Percentiles rank a stretch among this genome's conserved stretches.
Evolutionary conservation across 2,888 invertebrate genomes (phyloP).

Genomic region (Rhingia campestris): DNA sequence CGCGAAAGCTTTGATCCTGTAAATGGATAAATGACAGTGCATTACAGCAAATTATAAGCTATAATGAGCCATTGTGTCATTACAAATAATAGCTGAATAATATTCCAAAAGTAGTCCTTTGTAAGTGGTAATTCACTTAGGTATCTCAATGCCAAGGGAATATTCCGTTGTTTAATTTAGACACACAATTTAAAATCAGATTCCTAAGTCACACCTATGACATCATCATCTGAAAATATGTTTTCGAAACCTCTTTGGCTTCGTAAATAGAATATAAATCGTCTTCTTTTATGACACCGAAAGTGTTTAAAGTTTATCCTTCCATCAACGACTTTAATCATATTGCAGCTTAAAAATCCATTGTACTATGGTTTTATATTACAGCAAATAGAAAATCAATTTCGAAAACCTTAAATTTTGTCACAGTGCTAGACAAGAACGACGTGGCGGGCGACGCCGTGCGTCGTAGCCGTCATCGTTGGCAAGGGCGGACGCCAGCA

Average conservation of each 20-base stretch:
- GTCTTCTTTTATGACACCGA: slow-evolving; percentile 8
- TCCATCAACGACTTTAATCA: slow-evolving; percentile 57
- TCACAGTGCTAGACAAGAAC: slow-evolving; percentile 60
- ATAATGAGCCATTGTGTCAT: slow-evolving; percentile 50
- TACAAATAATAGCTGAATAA: neutral
- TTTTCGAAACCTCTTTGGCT: slow-evolving; percentile 5
- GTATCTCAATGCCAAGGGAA: slow-evolving; percentile 6
- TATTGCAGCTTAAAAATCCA: slow-evolving; percentile 57
- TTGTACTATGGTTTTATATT: slow-evolving; percentile 47
- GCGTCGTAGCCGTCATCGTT: neutral
- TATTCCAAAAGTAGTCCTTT: slow-evolving; percentile 4
- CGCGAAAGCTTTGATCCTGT: slow-evolving; percentile 57
- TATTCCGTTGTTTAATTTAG: no score
- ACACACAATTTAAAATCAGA: no score
- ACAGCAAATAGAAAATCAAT: slow-evolving; percentile 73
- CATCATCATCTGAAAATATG: neutral
- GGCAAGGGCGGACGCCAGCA: slow-evolving; percentile 46
- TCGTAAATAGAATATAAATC: slow-evolving; percentile 2
- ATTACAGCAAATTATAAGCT: slow-evolving; percentile 59
- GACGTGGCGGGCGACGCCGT: neutral
- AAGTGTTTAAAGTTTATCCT: slow-evolving; percentile 8
- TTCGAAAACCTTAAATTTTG: slow-evolving; percentile 69
- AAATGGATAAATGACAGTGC: slow-evolving; percentile 60
- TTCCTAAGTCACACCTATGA: neutral
- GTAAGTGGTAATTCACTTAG: slow-evolving; percentile 2